phyloP scores from a whole-genome alignment of 2,113 vertebrate species.

The Xiphophorus maculatus region DNA sequence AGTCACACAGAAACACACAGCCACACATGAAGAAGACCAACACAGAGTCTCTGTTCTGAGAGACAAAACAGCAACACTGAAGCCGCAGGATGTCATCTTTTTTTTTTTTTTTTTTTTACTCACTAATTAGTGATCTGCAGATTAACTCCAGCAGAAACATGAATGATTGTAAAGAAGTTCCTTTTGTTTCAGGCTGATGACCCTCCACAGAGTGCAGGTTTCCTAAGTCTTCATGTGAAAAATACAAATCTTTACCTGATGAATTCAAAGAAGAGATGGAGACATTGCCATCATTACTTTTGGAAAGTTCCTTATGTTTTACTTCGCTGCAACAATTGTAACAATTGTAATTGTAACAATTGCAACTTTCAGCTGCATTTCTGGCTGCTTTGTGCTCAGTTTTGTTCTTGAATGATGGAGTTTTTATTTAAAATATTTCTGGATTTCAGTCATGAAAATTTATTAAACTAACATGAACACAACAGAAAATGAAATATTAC shows the following conservation, averaged over 20 bases:
- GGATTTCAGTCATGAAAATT: neutral
- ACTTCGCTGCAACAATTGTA: too few species aligned
- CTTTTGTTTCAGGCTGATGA: slow-evolving; percentile 47
- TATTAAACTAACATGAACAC: neutral
- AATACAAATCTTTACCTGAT: neutral
- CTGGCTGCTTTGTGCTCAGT: neutral
- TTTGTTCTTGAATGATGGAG: neutral
- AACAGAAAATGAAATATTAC: neutral
- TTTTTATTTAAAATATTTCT: neutral
- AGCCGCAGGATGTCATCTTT: slow-evolving; percentile 12
- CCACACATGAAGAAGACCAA: slow-evolving; percentile 36
- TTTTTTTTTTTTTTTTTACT: too few species aligned
- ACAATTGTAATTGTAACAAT: too few species aligned
- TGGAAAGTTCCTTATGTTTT: neutral
- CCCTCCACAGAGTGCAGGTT: neutral
- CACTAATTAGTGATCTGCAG: slow-evolving; percentile 6
- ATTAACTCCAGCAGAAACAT: slow-evolving; percentile 31
- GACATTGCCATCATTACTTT: neutral
- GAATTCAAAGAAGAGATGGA: neutral
- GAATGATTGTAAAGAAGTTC: slow-evolving; percentile 48
- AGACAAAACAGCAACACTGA: slow-evolving; percentile 37
- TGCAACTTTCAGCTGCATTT: neutral
- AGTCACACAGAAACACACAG: slow-evolving; percentile 46
- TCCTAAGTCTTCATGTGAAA: neutral
- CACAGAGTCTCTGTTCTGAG: slow-evolving; percentile 33